A percentile compares a stretch with the other conserved stretches of the same genome.
These are phyloP conservation scores for Athalia cordata DNA, from an alignment of 2,888 invertebrate species.

Conservation along the genomic window DNA sequence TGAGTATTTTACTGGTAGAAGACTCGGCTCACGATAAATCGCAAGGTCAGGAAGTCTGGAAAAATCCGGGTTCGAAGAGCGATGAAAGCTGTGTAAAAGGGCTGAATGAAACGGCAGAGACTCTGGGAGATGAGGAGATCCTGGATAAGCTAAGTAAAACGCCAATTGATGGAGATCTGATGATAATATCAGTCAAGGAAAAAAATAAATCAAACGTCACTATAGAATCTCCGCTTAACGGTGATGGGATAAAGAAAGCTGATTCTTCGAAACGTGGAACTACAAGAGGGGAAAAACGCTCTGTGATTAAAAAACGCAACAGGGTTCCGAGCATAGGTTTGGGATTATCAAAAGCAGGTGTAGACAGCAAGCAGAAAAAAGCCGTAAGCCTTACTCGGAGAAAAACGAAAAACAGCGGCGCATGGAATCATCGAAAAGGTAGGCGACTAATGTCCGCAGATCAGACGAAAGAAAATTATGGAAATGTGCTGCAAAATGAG, in stretches of 20 bases:
- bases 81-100: neutral
- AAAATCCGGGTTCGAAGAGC: neutral
- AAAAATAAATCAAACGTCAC: conserved; percentile 12
- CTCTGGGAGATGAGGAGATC: conserved; percentile 2
- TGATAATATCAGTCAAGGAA: conserved; percentile 22
- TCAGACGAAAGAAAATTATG: conserved; percentile 40
- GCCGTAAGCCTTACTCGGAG: conserved; percentile 8
- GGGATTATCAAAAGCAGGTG: neutral
- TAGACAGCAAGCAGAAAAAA: neutral
- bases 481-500: conserved; percentile 11
- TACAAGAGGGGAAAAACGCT: neutral
- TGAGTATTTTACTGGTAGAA: conserved; percentile 19
- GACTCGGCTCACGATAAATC: neutral
- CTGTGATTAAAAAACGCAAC: neutral
- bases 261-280: neutral
- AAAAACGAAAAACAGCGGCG: neutral
- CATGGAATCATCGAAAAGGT: conserved; percentile 32
- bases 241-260: neutral
- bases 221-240: neutral
- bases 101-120: neutral
- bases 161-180: conserved; percentile 1
- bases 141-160: conserved; percentile 10
- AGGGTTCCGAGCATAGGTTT: neutral
- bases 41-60: neutral
- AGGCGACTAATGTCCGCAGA: conserved; percentile 49